Evolutionary conservation across 2,888 invertebrate genomes (phyloP), one percentile per base, ranked within the genome.

Genomic region (Mamestra brassicae): DNA sequence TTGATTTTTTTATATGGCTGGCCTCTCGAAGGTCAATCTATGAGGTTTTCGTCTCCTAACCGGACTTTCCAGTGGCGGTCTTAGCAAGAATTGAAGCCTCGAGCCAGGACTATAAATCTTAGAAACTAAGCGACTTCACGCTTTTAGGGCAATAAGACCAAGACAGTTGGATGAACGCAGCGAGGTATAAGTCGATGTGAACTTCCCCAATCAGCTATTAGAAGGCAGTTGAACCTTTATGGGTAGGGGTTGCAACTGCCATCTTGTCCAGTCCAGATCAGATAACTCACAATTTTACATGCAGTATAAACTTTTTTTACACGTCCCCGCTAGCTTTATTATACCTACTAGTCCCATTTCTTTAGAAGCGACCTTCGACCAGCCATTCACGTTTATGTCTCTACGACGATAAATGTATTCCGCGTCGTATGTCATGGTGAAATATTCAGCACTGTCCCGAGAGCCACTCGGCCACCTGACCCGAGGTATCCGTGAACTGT

Each of bases 401-500:
- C 15, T 52, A 7, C 36, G 36, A 61, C 2, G 36, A 54, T 47
- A n/a, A 26, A 26, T 26, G 26, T 26, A 47, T 54, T 34, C 47
- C 36, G 55, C 52, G 61, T 74, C 42, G 38, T 62, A 52, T 47
- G 52, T 80, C 52, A 26, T 54, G 45, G 58, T 60, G 57, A 79
- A 66, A 52, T 61, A 61, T 61, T 61, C 42, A 47, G 26, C 62
- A 60, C 4, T 57, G 45, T n/a, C 57, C 47, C 4, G 15, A 36
- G 60, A 26, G 57, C n/a, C 42, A 62, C 26, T 11, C 47, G 70
- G 57, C n/a, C 42, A 62, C 26, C 13, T 52, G 70, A 58, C 42
- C 75, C 58, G 10, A 17, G 68, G 62, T 66, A 58, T 60, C 80
- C 75, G n/a, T 80, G 84, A 69, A 54, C 75, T 54, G 57, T 68